Evolutionary conservation across 2,797 vertebrate species (phyloP), one percentile per base, ranked within the genome.

Genomic region (Sebastes nivosus): DNA sequence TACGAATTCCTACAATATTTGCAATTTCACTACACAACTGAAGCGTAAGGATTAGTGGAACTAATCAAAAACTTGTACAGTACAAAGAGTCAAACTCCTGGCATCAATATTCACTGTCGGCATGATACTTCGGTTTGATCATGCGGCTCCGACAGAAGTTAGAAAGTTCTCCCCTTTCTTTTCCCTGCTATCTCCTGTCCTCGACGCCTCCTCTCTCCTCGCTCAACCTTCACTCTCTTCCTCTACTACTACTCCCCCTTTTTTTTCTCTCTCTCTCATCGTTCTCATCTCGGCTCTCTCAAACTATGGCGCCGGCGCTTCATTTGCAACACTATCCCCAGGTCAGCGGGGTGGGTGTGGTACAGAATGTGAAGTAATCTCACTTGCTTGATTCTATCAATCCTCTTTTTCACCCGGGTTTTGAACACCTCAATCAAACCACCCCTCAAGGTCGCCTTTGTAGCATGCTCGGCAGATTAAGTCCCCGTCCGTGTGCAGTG

Each of bases 381-480:
- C 85, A 54, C 84, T 89, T 50, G 81, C 89, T 92, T 89, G 89
- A 91, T 93, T 94, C 92, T 86, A 94, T 94, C 93, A 93, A 89
- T 92, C 94, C 87, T 72, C 82, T 81, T 93, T 85, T 92, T 90
- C 81, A 65, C 79, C 88, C 55, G 79, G 83, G 88, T 94, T 94
- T 93, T 93, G 87, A 95, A 93, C 89, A 92, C 93, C 92, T 95
- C 93, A 95, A 93, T 94, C 94, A 95, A 94, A 94, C 79, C 85
- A 88, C 87, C 84, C 89, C 88, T 92, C 94, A 95, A 95, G 94
- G 94, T 94, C 91, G 89, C 81, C 93, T 95, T 93, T 94, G 92
- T 92, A 92, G 88, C 89, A 66, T 55, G 87, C 90, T 92, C 50
- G 32, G 83, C 90, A 91, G 92, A 94, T 92, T 93, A 93, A 93